phyloP scores from a whole-genome alignment of 2,888 invertebrate genomes.

The Drosophila mayaguana region DNA sequence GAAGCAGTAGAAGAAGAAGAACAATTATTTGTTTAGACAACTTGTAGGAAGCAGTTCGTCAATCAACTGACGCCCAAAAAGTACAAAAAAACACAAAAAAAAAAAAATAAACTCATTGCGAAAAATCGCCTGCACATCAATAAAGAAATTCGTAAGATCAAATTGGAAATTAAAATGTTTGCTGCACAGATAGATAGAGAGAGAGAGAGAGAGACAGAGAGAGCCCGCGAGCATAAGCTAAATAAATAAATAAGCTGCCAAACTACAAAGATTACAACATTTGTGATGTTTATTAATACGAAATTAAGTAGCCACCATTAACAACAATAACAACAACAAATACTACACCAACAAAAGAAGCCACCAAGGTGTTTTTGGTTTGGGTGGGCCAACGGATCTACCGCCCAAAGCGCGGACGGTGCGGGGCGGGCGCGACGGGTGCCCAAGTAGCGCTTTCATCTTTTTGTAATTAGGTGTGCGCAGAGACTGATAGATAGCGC shows the following conservation, averaged over 20 bases:
- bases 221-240: constrained; percentile 22
- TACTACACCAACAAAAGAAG: constrained; percentile 13
- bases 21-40: constrained; percentile 66
- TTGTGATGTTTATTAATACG: constrained; percentile 79
- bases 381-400: constrained; percentile 49
- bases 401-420: no score
- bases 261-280: constrained; percentile 76
- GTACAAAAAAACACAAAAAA: constrained; percentile 23
- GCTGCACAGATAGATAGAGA: constrained; percentile 16
- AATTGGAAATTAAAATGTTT: constrained; percentile 44
- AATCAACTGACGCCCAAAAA: constrained; percentile 60
- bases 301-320: constrained; percentile 74
- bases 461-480: constrained; percentile 76
- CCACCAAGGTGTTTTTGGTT: constrained; percentile 63
- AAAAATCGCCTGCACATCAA: constrained; percentile 62
- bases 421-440: constrained; percentile 16
- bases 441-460: constrained; percentile 76
- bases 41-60: constrained; percentile 62
- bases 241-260: constrained; percentile 77
- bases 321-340: constrained; percentile 40
- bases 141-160: constrained; percentile 16
- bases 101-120: constrained; percentile 51
- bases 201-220: background rate
- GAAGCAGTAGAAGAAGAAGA: background rate
- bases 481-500: constrained; percentile 73